Percentiles rank a stretch among this genome's conserved stretches.
Evolutionary conservation across 1,140 invertebrate genomes (phyloP).

Genomic region (Stegodyphus mimosarum): DNA sequence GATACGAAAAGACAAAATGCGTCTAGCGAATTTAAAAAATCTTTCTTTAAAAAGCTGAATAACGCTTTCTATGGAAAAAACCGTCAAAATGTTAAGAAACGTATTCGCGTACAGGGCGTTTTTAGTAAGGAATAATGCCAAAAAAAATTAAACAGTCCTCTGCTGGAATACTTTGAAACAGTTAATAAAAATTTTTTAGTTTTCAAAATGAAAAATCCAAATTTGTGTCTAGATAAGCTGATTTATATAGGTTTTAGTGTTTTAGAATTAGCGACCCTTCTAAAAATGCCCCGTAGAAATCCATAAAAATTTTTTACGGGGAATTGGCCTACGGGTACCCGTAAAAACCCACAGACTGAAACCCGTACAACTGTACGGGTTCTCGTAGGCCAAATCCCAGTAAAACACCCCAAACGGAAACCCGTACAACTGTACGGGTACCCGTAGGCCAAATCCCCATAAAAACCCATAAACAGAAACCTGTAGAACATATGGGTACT

Average conservation of each 20-base stretch:
- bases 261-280: neutral
- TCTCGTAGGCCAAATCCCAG: no score
- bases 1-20: no score
- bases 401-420: no score
- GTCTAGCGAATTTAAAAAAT: neutral
- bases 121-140: neutral
- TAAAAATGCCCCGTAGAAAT: no score
- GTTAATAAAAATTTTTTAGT: constrained; percentile 8
- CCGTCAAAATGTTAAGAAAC: neutral
- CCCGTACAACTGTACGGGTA: no score
- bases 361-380: no score
- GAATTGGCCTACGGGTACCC: no score
- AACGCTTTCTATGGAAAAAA: neutral
- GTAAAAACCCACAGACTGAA: no score
- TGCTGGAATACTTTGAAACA: constrained; percentile 7
- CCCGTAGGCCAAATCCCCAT: no score
- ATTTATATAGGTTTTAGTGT: constrained; percentile 3
- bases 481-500: no score
- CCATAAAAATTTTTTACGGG: no score
- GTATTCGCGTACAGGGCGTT: neutral
- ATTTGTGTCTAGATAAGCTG: neutral
- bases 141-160: neutral
- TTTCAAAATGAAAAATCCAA: constrained; percentile 10
- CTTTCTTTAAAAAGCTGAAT: neutral
- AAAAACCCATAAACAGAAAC: no score